Percentiles rank a stretch among this genome's conserved stretches.
phyloP scores from a whole-genome alignment of 2,888 invertebrate species.

The Agonopterix alstromeriana region DNA sequence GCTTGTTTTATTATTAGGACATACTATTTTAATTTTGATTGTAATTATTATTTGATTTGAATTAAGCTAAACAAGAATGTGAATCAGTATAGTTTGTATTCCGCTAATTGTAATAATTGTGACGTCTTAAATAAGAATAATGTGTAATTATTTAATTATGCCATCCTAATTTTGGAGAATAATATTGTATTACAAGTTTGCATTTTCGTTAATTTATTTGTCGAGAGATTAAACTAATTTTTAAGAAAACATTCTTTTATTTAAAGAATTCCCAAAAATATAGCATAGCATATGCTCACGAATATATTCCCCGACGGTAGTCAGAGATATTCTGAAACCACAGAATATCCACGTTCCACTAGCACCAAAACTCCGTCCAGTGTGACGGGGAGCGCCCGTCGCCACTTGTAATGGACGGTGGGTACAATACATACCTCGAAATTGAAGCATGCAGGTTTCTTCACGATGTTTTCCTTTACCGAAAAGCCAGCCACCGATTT shows the following conservation, averaged over 20 bases:
- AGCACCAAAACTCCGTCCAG: no score
- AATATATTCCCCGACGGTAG: no score
- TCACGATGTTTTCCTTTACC: no score
- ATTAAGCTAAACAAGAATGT: slow-evolving; percentile 34
- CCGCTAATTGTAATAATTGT: slow-evolving; percentile 39
- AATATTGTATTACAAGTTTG: slow-evolving; percentile 46
- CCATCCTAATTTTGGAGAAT: slow-evolving; percentile 50
- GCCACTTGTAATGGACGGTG: no score
- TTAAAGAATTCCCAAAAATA: slow-evolving; percentile 1
- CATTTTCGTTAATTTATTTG: slow-evolving; percentile 72
- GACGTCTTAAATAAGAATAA: slow-evolving; percentile 36
- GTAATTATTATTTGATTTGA: slow-evolving; percentile 39
- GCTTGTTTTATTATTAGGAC: slow-evolving; percentile 41
- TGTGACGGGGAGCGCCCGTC: no score
- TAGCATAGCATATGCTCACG: no score
- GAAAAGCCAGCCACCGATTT: no score
- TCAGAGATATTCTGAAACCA: no score
- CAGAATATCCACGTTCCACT: no score
- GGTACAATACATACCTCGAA: no score
- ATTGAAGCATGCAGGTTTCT: no score
- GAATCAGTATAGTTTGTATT: slow-evolving; percentile 46
- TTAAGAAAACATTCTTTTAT: slow-evolving; percentile 42
- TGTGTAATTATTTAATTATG: slow-evolving; percentile 56
- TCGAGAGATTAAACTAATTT: slow-evolving; percentile 72
- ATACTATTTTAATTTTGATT: slow-evolving; percentile 38